Evolutionary conservation across 1,140 invertebrate genomes (phyloP).

Genomic region (Aphis craccivora): DNA sequence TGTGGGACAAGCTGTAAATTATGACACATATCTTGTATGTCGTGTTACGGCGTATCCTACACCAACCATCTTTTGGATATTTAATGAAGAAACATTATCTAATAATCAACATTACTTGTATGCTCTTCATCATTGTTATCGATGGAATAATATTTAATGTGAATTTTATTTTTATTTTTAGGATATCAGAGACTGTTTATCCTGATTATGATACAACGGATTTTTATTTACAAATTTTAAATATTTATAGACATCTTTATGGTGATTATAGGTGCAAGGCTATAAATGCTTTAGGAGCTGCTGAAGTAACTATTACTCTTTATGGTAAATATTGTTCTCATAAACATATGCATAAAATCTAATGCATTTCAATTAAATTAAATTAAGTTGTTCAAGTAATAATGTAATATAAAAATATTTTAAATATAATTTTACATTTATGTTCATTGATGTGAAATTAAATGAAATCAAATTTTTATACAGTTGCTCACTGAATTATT

Average conservation of each 20-base stretch:
- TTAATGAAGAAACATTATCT: constrained; percentile 78
- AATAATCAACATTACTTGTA: constrained; percentile 88
- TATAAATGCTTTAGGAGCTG: constrained; percentile 84
- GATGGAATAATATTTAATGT: too few species aligned
- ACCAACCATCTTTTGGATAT: constrained; percentile 86
- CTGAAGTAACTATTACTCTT: constrained; percentile 79
- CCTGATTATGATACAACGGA: constrained; percentile 90
- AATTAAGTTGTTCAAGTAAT: too few species aligned
- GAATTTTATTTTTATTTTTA: constrained; percentile 61
- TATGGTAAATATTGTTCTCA: constrained; percentile 73
- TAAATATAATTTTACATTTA: too few species aligned
- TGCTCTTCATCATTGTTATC: not conserved
- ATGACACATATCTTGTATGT: constrained; percentile 75
- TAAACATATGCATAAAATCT: too few species aligned
- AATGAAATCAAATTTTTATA: too few species aligned
- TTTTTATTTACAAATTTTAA: constrained; percentile 87
- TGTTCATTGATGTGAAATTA: too few species aligned
- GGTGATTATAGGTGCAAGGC: constrained; percentile 87
- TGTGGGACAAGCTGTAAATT: constrained; percentile 75
- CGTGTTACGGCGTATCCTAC: constrained; percentile 91
- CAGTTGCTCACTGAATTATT: too few species aligned
- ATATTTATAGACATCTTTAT: constrained; percentile 87
- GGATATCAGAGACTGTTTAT: constrained; percentile 87
- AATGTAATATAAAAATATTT: too few species aligned
- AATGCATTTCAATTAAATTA: too few species aligned